Evolutionary conservation across 2,888 invertebrate species (phyloP), one percentile per base, ranked within the genome.

Genomic region (Miltochrista miniata): DNA sequence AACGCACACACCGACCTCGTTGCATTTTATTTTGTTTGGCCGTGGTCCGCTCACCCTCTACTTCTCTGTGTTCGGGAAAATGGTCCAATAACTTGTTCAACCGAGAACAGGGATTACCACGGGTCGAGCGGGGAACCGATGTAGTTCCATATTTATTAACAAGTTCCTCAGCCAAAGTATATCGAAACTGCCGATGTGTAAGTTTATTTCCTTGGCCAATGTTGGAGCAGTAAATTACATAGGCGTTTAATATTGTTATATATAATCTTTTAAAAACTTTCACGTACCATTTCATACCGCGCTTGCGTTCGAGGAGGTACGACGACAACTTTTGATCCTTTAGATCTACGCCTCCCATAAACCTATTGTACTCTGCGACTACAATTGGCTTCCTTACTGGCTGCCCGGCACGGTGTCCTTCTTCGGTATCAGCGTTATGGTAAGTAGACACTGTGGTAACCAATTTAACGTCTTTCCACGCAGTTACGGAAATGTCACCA

Each of bases 311-410:
- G 40, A 68, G 36, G 11, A 64, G 50, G 40, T 53, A 68, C 49
- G 43, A 43, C 40, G 62, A 61, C 7, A 64, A 48, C 29, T 61
- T 63, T 18, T 64, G 66, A 29, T 71, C 66, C 34, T 72, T n/a
- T n/a, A n/a, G n/a, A n/a, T n/a, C n/a, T n/a, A n/a, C n/a, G n/a
- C n/a, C n/a, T n/a, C n/a, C n/a, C 64, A 71, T 68, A 42, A 15
- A 51, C 33, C 59, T 59, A 40, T 70, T 69, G 42, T 70, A 72
- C n/a, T 42, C 43, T 7, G 42, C 37, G 0, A 63, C 48, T 4
- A 38, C 48, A 0, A 45, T 8, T 0, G 56, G 56, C 24, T 60
- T 57, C 1, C 11, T 0, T 1, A 24, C 9, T 0, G 9, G 7
- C 8, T 31, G n/a, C 7, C 55, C 53, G 14, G 49, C 43, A 36